These are phyloP conservation scores for Hippocampus barbouri DNA, from an alignment of 2,113 vertebrate genomes.

Conservation along the genomic window DNA sequence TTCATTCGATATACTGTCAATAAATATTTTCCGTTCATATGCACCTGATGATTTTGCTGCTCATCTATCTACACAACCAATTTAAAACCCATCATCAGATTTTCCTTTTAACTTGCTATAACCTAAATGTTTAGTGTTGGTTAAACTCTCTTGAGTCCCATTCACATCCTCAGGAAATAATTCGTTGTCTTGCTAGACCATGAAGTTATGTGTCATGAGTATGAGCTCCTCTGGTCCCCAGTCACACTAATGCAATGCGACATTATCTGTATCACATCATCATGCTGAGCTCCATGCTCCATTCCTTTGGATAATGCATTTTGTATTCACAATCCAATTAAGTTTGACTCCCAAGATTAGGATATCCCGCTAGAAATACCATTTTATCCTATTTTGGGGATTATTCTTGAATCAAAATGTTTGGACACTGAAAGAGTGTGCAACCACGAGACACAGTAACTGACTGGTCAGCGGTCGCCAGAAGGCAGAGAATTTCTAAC, in stretches of 20 bases:
- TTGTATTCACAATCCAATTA: slow-evolving; percentile 63
- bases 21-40: too few species aligned
- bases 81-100: too few species aligned
- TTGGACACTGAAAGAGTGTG: slow-evolving; percentile 20
- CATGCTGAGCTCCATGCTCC: slow-evolving; percentile 31
- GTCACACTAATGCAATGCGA: slow-evolving; percentile 41
- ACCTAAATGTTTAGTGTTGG: too few species aligned
- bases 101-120: too few species aligned
- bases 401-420: slow-evolving; percentile 39
- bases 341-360: slow-evolving; percentile 50
- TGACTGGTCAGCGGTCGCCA: neutral
- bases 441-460: neutral
- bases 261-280: slow-evolving; percentile 46
- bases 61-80: neutral
- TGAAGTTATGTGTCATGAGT: neutral
- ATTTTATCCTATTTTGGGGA: slow-evolving; percentile 53
- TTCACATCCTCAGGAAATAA: neutral
- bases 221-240: slow-evolving; percentile 17
- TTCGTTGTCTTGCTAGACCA: neutral
- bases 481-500: neutral
- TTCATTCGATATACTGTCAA: too few species aligned
- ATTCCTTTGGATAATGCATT: slow-evolving; percentile 30
- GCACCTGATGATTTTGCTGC: neutral
- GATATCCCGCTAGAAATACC: slow-evolving; percentile 33
- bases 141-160: neutral